These are phyloP conservation scores for Trichomalopsis sarcophagae DNA, from an alignment of 1,140 invertebrate genomes.

Conservation along the genomic window DNA sequence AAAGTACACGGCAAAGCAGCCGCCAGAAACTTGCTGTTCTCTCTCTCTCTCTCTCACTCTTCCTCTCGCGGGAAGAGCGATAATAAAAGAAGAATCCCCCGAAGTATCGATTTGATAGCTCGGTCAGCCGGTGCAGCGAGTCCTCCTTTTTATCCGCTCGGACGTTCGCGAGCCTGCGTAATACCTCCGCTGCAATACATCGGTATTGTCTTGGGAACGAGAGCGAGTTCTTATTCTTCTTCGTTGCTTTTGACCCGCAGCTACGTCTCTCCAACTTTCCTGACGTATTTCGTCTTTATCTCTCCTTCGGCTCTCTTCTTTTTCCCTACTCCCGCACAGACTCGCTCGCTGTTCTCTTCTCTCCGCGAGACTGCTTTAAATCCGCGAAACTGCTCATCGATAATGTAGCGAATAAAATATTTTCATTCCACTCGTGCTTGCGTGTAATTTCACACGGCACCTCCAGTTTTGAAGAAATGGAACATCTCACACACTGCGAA, in stretches of 20 bases:
- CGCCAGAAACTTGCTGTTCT: conserved; percentile 1
- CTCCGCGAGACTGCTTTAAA: no score
- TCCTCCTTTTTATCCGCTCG: conserved; percentile 41
- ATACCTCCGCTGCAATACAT: conserved; percentile 51
- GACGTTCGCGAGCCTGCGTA: conserved; percentile 43
- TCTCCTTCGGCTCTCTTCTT: conserved; percentile 20
- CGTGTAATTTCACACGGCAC: neutral
- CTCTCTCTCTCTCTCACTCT: neutral
- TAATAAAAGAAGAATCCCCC: conserved; percentile 38
- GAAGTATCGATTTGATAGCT: conserved; percentile 44
- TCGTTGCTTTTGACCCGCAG: conserved; percentile 20
- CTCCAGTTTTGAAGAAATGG: no score
- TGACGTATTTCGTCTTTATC: conserved; percentile 48
- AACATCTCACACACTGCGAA: no score
- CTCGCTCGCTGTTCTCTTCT: no score
- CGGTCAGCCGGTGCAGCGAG: neutral
- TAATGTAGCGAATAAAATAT: neutral
- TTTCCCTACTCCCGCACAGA: no score
- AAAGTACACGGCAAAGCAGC: conserved; percentile 40
- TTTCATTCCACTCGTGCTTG: neutral
- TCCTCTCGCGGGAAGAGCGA: conserved; percentile 11
- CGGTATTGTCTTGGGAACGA: conserved; percentile 52
- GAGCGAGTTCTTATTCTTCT: conserved; percentile 21
- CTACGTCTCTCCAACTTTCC: neutral
- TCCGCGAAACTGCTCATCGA: neutral